Base-by-base conservation (phyloP, 2,797 vertebrate species). In the Lindbergichthys nudifrons region DNA sequence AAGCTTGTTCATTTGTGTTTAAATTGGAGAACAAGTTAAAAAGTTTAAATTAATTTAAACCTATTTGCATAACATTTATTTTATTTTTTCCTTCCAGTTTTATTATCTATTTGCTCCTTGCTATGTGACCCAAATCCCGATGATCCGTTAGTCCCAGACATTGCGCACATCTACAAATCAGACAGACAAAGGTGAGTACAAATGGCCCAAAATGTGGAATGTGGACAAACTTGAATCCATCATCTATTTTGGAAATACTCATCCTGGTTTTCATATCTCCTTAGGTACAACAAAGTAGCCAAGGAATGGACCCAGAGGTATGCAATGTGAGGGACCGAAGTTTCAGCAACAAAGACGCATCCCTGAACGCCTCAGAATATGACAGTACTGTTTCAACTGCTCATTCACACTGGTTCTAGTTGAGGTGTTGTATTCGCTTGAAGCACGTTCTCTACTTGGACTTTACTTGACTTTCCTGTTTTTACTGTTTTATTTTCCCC, bases 121-220 rank as follows among this genome's bases (percentile, higher is more conserved):
- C 90, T 95, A 41, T 95, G 94, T 79, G 95, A 95, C 81, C 95
- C 94, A 32, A 95, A 95, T 79, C 93, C 94, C 71, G 94, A 95
- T 18, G 94, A 95, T 83, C 94, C 94, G 0, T 80, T 95, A 23
- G 94, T 95, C 52, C 94, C 94, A 10, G 95, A 95, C 64, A 94
- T 95, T 57, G 95, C 95, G 56, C 87, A 92, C 43, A 88, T 92
- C 48, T 95, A 95, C 84, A 95, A 95, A 88, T 85, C 89, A 10
- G 93, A 95, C 87, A 92, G 93, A 89, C 82, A 90, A 61, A 93
- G 87, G 95, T 94, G 60, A 90, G 92, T 89, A 42, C 15, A 1
- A 19, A 63, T 36, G 67, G 23, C 16, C 0, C 12, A 36, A 15
- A 39, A 12, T 66, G 48, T 52, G 1, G 10, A 3, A 36, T 61